Conservation (phyloP, 2,113 vertebrate species). For the Catharus minimus region DNA sequence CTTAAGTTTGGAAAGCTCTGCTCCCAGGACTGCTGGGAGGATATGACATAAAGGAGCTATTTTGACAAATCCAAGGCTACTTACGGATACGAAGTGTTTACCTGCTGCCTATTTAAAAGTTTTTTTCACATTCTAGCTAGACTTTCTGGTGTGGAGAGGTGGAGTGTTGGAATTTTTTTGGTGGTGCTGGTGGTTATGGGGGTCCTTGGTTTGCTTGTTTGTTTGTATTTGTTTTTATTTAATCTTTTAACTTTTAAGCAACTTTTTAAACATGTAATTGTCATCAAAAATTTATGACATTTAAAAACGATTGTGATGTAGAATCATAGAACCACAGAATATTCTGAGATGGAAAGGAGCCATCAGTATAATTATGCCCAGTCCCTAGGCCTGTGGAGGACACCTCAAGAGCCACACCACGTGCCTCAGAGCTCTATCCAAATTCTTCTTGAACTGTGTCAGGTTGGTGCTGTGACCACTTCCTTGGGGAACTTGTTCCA, state of each 20-base stretch:
- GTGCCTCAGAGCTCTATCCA: neutral
- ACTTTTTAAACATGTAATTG: neutral
- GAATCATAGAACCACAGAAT: neutral
- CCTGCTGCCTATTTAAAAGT: neutral
- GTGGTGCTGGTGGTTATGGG: too few species aligned
- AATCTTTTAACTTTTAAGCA: neutral
- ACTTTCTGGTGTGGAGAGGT: neutral
- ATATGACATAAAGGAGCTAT: neutral
- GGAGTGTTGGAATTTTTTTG: neutral
- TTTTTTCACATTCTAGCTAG: neutral
- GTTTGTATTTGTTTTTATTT: neutral
- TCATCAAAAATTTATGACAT: neutral
- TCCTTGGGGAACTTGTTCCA: neutral
- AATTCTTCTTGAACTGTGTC: neutral
- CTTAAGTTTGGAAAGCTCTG: neutral
- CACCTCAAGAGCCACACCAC: too few species aligned
- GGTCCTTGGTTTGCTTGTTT: neutral
- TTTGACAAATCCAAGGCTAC: neutral
- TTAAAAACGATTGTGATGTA: fast-evolving
- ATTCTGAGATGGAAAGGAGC: neutral
- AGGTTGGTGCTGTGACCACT: neutral
- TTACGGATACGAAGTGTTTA: neutral
- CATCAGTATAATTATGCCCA: neutral
- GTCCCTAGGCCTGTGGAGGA: neutral
- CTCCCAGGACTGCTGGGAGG: neutral